Evolutionary conservation across 1,140 invertebrate species (phyloP).

Genomic region (Drosophila insularis): DNA sequence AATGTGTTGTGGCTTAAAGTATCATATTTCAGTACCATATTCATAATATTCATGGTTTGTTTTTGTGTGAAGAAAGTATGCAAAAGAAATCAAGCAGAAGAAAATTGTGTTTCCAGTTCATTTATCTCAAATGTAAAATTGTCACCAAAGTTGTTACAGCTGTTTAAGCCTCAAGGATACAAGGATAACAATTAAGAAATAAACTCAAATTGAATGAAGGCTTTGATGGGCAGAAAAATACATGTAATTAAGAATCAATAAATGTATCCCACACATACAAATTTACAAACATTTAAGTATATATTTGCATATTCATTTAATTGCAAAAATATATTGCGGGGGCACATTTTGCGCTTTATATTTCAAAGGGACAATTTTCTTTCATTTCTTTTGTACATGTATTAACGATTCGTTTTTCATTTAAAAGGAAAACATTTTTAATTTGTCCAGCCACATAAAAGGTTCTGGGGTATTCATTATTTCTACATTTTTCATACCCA

Average conservation of each 20-base stretch:
- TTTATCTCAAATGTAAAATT: slow-evolving; percentile 21
- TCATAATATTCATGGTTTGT: slow-evolving; percentile 27
- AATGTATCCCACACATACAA: slow-evolving; percentile 1
- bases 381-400: slow-evolving; percentile 23
- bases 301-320: slow-evolving; percentile 2
- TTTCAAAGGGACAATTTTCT: slow-evolving; percentile 1
- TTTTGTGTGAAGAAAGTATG: slow-evolving; percentile 10
- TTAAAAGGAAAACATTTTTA: slow-evolving; percentile 46
- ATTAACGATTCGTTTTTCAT: slow-evolving; percentile 40
- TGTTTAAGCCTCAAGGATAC: slow-evolving; percentile 5
- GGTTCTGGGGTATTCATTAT: slow-evolving; percentile 48
- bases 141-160: slow-evolving; percentile 9
- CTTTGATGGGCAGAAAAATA: slow-evolving; percentile 12
- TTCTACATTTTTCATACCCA: slow-evolving; percentile 34
- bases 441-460: slow-evolving; percentile 57
- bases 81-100: slow-evolving; percentile 26
- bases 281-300: neutral
- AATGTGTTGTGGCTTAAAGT: slow-evolving; percentile 23
- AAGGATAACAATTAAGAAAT: slow-evolving; percentile 4
- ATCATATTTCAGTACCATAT: slow-evolving; percentile 22
- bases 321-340: neutral
- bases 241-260: slow-evolving; percentile 72
- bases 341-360: neutral
- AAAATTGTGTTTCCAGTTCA: slow-evolving; percentile 36
- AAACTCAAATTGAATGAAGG: neutral